These are phyloP conservation scores for Leiothrix lutea DNA, from an alignment of 2,113 vertebrate species.

Conservation along the genomic window DNA sequence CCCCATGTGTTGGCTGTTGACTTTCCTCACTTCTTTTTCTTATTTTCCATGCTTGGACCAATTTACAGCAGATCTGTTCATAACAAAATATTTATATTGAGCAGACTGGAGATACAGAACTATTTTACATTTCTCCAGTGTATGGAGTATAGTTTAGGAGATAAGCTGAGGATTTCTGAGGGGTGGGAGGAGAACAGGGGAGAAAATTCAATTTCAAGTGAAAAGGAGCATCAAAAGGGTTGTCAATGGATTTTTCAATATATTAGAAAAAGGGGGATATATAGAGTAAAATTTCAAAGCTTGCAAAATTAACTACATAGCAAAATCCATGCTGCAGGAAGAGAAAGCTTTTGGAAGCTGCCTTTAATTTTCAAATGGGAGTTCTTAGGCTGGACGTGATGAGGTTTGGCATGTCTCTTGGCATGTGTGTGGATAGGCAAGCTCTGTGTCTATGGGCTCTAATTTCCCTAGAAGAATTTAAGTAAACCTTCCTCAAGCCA, in stretches of 20 bases:
- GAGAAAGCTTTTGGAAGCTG: constrained; percentile 30
- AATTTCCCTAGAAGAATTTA: constrained; percentile 42
- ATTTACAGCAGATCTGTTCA: neutral
- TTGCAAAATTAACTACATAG: neutral
- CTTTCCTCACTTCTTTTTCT: neutral
- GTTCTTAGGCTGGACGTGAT: constrained; percentile 17
- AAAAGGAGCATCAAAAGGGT: neutral
- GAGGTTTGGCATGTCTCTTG: constrained; percentile 51
- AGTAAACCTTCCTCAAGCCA: constrained; percentile 44
- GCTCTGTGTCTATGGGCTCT: neutral
- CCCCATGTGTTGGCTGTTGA: rapidly evolving
- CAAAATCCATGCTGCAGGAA: neutral
- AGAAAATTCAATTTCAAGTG: neutral
- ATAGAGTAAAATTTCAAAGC: neutral
- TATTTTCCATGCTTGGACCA: neutral
- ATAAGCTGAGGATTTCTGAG: neutral
- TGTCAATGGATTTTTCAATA: neutral
- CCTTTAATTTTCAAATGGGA: constrained; percentile 56
- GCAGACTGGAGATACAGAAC: neutral
- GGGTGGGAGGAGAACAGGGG: neutral
- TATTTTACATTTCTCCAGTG: neutral
- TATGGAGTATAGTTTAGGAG: neutral
- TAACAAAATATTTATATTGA: neutral
- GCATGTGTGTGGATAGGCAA: neutral
- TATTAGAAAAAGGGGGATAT: neutral